Base-by-base conservation (phyloP, 2,888 invertebrate genomes). In the Caradrina clavipalpis region DNA sequence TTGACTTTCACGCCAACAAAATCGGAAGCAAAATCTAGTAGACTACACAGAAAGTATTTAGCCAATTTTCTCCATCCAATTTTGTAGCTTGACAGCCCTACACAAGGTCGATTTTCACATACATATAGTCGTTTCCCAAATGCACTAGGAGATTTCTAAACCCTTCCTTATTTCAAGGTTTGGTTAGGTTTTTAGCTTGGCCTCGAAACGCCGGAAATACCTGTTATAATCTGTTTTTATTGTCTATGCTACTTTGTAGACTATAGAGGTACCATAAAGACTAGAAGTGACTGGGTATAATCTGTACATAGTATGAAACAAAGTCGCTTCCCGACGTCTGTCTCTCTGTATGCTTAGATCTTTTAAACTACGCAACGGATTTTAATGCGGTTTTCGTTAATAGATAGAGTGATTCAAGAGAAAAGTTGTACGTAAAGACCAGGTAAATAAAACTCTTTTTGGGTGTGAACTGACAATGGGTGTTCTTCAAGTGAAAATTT, bases 141-240 rank as follows among this genome's bases (percentile, higher is more conserved):
- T 70, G 42, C 39, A 56, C 73, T 69, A 59, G 21, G 71, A 74
- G 84, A 81, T 84, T 84, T 84, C 84, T 82, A 84, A 84, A 79
- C 74, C 78, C 67, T 82, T 84, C 83, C 85, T 78, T 5, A 21
- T 0, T 47, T 65, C 76, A 84, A 84, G 85, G 84, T 51, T 6
- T 26, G 15, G 11, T 35, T 72, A 69, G 69, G 69, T 69, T 73
- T 64, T 65, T 47, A 69, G 35, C 49, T 22, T 71, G 60, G 59
- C 70, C 69, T 81, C 35, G 63, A 47, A 31, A 64, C 63, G 47
- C 7, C 66, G 83, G 81, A 76, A 59, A 54, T 66, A 50, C 45
- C 26, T 26, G 47, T n/a, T 35, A 19, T 22, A 54, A 75, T 61
- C 21, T 11, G 2, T 11, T 39, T 21, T 17, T 1, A 13, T 35